These are phyloP conservation scores for Solea senegalensis DNA, from an alignment of 2,113 vertebrate species.

Conservation along the genomic window DNA sequence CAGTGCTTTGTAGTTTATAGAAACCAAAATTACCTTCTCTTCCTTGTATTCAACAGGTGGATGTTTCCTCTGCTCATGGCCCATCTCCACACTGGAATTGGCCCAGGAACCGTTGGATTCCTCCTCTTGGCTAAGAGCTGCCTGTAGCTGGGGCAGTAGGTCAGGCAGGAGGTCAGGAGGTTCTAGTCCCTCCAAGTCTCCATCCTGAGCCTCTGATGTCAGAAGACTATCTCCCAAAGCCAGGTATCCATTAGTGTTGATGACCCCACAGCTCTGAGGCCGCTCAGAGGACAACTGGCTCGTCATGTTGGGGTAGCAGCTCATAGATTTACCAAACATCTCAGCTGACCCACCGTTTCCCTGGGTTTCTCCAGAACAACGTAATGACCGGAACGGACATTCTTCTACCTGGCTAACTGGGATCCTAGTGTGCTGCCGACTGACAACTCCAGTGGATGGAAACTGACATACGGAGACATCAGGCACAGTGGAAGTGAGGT, in stretches of 20 bases:
- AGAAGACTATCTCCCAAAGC: conserved; percentile 88
- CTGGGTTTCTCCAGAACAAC: conserved; percentile 86
- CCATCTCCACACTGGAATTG: conserved; percentile 50
- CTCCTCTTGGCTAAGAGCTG: conserved; percentile 85
- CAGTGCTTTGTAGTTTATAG: not conserved
- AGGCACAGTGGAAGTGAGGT: conserved; percentile 72
- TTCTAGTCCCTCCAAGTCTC: conserved; percentile 88
- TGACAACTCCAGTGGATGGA: conserved; percentile 83
- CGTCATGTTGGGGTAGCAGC: conserved; percentile 77
- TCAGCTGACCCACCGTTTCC: conserved; percentile 88
- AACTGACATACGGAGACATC: conserved; percentile 88
- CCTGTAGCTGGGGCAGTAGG: conserved; percentile 92
- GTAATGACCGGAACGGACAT: conserved; percentile 87
- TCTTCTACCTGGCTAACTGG: conserved; percentile 83
- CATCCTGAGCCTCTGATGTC: conserved; percentile 85
- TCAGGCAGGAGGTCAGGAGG: conserved; percentile 91
- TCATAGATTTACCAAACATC: conserved; percentile 89
- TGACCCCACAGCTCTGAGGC: conserved; percentile 57
- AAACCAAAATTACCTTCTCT: conserved; percentile 69
- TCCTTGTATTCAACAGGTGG: conserved; percentile 62
- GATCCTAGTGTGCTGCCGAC: conserved; percentile 73
- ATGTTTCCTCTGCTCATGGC: conserved; percentile 42
- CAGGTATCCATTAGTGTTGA: conserved; percentile 86
- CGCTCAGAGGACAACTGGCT: conserved; percentile 67
- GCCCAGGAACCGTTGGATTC: conserved; percentile 74